These are phyloP conservation scores for Scarus forsteni DNA, from an alignment of 2,797 vertebrate species.

Conservation along the genomic window DNA sequence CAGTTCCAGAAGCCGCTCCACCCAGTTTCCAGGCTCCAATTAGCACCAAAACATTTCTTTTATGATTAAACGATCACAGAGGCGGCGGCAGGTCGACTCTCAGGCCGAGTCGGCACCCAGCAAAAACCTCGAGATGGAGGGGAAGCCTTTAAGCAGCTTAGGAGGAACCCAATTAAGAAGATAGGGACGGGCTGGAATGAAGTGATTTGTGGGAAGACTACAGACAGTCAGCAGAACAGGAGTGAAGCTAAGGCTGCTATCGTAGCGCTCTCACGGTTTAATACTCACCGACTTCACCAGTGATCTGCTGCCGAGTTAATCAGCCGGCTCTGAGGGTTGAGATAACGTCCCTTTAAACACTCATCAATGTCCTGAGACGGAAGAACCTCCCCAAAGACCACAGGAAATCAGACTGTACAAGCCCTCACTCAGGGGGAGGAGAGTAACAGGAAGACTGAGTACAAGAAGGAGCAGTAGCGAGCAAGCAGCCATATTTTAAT, in stretches of 20 bases:
- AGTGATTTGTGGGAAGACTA: slow-evolving; percentile 26
- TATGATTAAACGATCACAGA: slow-evolving; percentile 21
- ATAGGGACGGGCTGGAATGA: slow-evolving; percentile 27
- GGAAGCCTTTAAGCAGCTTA: slow-evolving; percentile 59
- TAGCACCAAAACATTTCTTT: slow-evolving; percentile 2
- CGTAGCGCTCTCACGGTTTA: not conserved
- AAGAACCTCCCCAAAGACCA: not conserved
- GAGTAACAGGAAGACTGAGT: too few relatives aligned
- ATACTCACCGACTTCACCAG: not conserved
- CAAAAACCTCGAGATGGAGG: not conserved
- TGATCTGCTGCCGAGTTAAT: not conserved
- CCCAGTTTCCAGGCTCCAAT: slow-evolving; percentile 17
- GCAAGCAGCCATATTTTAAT: too few relatives aligned
- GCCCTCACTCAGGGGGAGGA: too few relatives aligned
- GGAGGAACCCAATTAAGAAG: slow-evolving; percentile 49
- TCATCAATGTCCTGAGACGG: not conserved
- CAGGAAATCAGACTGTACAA: too few relatives aligned
- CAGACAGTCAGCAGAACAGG: slow-evolving; percentile 16
- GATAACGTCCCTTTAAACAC: not conserved
- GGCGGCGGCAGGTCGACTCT: not conserved
- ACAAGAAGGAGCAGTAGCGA: too few relatives aligned
- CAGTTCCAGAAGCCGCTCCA: slow-evolving; percentile 12
- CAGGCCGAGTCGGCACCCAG: not conserved
- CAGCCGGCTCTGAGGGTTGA: not conserved
- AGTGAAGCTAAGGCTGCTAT: not conserved